Evolutionary conservation across 35 echinoderm and acorn worm species (phyloP), one percentile per base, ranked within the genome.

Genomic region (Apostichopus japonicus): DNA sequence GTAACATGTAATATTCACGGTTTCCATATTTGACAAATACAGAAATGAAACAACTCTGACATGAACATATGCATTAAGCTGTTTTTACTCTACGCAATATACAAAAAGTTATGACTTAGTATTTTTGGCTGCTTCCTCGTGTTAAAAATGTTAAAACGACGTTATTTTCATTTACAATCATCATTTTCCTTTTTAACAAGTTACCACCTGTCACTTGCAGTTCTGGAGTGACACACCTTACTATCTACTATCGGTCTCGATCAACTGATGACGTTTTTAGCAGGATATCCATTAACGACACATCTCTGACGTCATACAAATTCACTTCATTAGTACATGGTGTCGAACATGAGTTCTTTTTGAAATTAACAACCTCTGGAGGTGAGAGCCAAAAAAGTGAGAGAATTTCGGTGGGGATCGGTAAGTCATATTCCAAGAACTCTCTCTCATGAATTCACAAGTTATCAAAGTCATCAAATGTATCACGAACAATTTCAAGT

Each of bases 351-450:
- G 27, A 53, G 6, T 14, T 80, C 5, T 44, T 6, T 21, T 51
- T 80, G 79, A 80, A 23, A 80, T 55, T 80, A 55, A 80, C 8
- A 51, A 80, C 79, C 27, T 44, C 25, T 44, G 79, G 79, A 14
- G 79, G 79, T 6, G 79, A 80, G 19, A 80, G 79, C 23, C 8
- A 80, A 8, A 24, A 25, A 24, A 80, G 79, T 80, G 79, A 80
- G 8, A 16, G 3, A 80, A 5, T 44, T 4, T 25, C 8, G 71
- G 16, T 19, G 71, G 4, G 15, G 6, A 75, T 19, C n/a, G 6
- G 71, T 75, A n/a, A 75, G 71, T 75, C 15, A 61, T 61, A 44
- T 44, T 4, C 33, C 4, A 1, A 44, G 33, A 44, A 44, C 33
- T 44, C 33, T 44, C 33, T 44, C 33, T 44, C 33, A 44, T 44